A percentile compares a stretch with the other conserved stretches of the same genome.
phyloP scores from a whole-genome alignment of 1,140 invertebrate genomes.

The Yoshiicerus persimilis region DNA sequence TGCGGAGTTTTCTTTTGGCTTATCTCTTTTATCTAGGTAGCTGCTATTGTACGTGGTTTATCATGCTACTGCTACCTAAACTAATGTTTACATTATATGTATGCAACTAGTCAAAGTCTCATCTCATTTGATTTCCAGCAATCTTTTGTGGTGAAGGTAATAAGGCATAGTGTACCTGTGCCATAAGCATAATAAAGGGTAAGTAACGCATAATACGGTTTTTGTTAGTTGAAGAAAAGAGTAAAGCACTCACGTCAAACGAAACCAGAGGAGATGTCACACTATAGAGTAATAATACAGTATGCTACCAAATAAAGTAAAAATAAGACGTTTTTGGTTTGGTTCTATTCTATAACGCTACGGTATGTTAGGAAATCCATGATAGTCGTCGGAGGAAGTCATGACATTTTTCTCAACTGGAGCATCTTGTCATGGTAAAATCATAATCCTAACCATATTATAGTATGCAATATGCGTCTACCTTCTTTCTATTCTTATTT shows the following conservation, averaged over 20 bases:
- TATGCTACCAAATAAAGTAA: too few species aligned
- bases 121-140: not conserved
- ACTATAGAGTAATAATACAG: too few species aligned
- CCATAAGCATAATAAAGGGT: not conserved
- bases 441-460: slow-evolving; percentile 8
- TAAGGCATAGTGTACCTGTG: not conserved
- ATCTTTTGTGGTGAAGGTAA: not conserved
- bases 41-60: not conserved
- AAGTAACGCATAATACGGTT: not conserved
- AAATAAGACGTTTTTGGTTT: not conserved
- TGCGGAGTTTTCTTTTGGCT: slow-evolving; percentile 1
- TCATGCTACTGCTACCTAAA: not conserved
- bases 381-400: not conserved
- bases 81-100: not conserved
- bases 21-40: not conserved
- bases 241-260: not conserved
- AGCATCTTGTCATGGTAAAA: slow-evolving; percentile 12
- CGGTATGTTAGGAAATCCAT: not conserved
- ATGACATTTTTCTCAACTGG: slow-evolving; percentile 4
- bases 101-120: not conserved
- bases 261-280: not conserved
- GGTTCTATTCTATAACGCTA: not conserved
- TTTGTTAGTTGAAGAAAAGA: not conserved
- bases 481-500: not conserved
- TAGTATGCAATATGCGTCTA: slow-evolving; percentile 3